Percentiles rank a stretch among this genome's conserved stretches.
Evolutionary conservation across 2,888 invertebrate genomes (phyloP).

Genomic region (Ferdinandea cuprea): DNA sequence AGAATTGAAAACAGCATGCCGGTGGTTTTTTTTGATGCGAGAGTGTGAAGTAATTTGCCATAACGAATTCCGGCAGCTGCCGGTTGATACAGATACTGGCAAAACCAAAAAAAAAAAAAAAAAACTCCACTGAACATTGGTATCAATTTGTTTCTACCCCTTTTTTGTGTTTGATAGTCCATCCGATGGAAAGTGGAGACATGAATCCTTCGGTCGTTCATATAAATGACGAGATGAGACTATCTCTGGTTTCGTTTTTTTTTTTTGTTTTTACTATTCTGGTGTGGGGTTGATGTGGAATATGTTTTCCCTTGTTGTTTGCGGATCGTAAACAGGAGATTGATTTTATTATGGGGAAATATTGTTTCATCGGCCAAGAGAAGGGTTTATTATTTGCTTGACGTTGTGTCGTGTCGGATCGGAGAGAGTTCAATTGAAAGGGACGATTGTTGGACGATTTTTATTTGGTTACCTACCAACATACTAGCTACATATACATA

Average conservation of each 20-base stretch:
- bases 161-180: conserved; percentile 24
- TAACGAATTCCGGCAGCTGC: conserved; percentile 67
- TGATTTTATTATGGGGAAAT: conserved; percentile 74
- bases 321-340: conserved; percentile 74
- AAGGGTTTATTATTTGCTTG: conserved; percentile 66
- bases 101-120: conserved; percentile 11
- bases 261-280: conserved; percentile 13
- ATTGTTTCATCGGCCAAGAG: conserved; percentile 66
- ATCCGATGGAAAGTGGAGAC: conserved; percentile 28
- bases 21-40: conserved; percentile 58
- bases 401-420: conserved; percentile 44
- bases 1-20: conserved; percentile 49
- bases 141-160: conserved; percentile 61
- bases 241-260: not conserved
- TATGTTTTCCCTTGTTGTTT: conserved; percentile 67
- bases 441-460: conserved; percentile 41
- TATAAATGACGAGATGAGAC: conserved; percentile 5
- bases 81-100: conserved; percentile 1
- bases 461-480: conserved; percentile 33
- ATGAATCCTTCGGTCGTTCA: conserved; percentile 17
- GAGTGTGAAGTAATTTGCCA: conserved; percentile 73
- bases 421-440: conserved; percentile 53
- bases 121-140: conserved; percentile 35
- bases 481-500: not conserved
- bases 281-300: conserved; percentile 52